Evolutionary conservation across 2,113 vertebrate species (phyloP), one percentile per base, ranked within the genome.

Genomic region (Syngnathus typhle): DNA sequence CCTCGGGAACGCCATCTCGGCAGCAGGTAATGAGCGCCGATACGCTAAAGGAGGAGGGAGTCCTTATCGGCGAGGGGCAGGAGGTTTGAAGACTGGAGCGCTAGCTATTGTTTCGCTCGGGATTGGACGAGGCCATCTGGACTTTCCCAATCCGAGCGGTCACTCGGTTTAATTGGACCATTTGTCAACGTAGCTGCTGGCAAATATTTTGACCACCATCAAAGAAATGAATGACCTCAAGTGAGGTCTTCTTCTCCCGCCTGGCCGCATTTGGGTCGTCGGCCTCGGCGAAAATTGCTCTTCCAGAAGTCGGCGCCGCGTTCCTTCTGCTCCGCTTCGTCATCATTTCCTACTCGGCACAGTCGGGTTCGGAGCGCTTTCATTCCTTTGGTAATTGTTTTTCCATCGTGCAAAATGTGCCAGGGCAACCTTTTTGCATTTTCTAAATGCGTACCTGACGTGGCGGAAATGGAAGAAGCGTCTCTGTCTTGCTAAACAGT

Each of bases 11-110:
- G 72, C 67, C 61, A 73, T 76, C 64, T 32, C 51, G 62, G 75
- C 63, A 43, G 15, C 36, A 72, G 65, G 72, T 79, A 75, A 85
- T 79, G 77, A 80, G 71, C 43, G 16, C 46, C 49, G 77, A 62
- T 63, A 11, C 68, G 72, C 69, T 76, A 46, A 77, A 80, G 70
- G 64, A 68, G 74, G 69, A 68, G 64, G 68, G 63, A 63, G 69
- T 67, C 49, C 65, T 84, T 87, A 83, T 83, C 81, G 1, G 51
- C 61, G 52, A 65, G 60, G 55, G 74, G 68, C 79, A 82, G 85
- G 72, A 37, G 27, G 27, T 32, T 32, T 32, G 27, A 32, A 32
- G 27, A 32, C 27, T 32, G 27, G 27, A 32, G 27, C 27, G 27
- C 27, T 32, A 32, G 27, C 27, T 32, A 32, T 32, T 32, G 27